Evolutionary conservation across 2,113 vertebrate species (phyloP), one percentile per base, ranked within the genome.

Genomic region (Nymphicus hollandicus): DNA sequence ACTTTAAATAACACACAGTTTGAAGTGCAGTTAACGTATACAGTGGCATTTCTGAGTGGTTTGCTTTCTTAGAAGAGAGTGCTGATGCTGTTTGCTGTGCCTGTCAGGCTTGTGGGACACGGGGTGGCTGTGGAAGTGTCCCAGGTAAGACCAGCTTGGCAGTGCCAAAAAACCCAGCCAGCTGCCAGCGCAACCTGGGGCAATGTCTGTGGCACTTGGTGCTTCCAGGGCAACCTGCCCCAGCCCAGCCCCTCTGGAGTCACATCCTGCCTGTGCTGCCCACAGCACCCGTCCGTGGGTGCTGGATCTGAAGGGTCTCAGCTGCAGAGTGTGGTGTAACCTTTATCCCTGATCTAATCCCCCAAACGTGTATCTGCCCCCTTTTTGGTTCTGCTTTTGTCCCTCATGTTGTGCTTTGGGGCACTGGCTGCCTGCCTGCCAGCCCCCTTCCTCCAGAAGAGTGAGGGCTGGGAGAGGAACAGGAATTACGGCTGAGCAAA

Each of bases 341-440:
- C 37, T 53, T 33, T 68, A 44, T 17, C 37, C 50, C 65, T 9
- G 15, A 13, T 28, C 19, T 50, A 27, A 69, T 50, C 18, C 53
- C 58, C 44, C n/a, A 43, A 17, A 73, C 2, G n/a, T 14, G 23
- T 20, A 18, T 3, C 47, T 44, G 27, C 33, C 44, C 55, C 37
- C 4, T 68, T 44, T 87, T 50, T 68, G 55, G 27, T 63, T 94
- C 69, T 44, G 64, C 29, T 86, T 85, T 77, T 66, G 22, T 63
- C 6, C 19, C 44, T 3, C 0, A 0, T 33, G 46, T n/a, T 49
- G 41, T 66, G 41, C 20, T 81, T 63, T 71, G 33, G 56, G 50
- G 12, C 16, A 9, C n/a, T 28, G 41, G 31, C 39, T 28, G 35
- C 1, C 1, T 41, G 50, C 17, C 50, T 65, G 41, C 41, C 41